Percentiles rank a stretch among this genome's conserved stretches.
Evolutionary conservation across 2,888 invertebrate genomes (phyloP).

Genomic region (Clusia tigrina): DNA sequence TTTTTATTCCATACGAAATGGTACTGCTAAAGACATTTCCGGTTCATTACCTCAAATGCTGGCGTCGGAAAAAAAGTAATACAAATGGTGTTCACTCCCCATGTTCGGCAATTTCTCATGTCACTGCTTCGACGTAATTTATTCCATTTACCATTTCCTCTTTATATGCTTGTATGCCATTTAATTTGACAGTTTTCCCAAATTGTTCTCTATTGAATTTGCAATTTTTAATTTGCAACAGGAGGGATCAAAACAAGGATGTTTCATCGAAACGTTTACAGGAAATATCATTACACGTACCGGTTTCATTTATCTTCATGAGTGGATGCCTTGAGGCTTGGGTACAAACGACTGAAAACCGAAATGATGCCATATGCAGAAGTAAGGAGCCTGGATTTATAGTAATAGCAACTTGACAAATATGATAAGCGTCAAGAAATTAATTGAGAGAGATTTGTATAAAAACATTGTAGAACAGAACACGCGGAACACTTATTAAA

Average conservation of each 20-base stretch:
- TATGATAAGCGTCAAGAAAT: too few relatives aligned
- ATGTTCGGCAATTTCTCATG: constrained; percentile 24
- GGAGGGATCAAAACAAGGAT: not conserved
- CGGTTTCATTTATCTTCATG: too few relatives aligned
- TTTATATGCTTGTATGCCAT: not conserved
- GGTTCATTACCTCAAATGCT: constrained; percentile 49
- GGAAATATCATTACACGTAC: too few relatives aligned
- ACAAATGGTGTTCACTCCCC: constrained; percentile 14
- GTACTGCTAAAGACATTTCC: constrained; percentile 54
- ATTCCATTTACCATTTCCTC: not conserved
- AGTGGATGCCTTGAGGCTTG: too few relatives aligned
- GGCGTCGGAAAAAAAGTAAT: not conserved
- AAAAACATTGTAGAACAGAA: too few relatives aligned
- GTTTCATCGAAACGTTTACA: too few relatives aligned
- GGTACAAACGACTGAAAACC: too few relatives aligned
- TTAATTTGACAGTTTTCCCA: constrained; percentile 1
- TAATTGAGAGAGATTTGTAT: too few relatives aligned
- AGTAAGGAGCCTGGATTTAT: too few relatives aligned
- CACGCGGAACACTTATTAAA: too few relatives aligned
- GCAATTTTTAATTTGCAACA: not conserved
- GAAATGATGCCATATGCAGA: too few relatives aligned
- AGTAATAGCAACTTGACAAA: too few relatives aligned
- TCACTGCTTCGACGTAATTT: constrained; percentile 20
- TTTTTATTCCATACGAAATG: constrained; percentile 47
- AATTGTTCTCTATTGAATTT: constrained; percentile 3